Base-by-base conservation (phyloP, 2,113 vertebrate species). In the Romanogobio albipinnatus region DNA sequence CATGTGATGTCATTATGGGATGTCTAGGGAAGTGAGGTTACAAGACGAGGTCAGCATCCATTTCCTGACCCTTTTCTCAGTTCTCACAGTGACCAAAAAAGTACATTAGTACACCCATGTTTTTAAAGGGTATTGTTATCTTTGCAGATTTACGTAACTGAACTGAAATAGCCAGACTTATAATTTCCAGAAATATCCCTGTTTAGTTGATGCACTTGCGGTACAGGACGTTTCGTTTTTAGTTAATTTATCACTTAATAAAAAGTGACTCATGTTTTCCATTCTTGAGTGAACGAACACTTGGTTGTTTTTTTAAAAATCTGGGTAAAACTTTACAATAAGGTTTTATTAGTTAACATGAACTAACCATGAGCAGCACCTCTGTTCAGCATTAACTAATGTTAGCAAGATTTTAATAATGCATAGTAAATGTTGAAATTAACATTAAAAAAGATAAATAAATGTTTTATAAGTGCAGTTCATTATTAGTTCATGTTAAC, bases 1-100 rank as follows among this genome's bases (percentile, higher is more conserved):
- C 86, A 45, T 59, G 77, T 90, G 82, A 90, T 53, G 86, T 90
- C 87, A 86, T 82, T 43, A 24, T 68, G 26, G 45, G 86, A 83
- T 86, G 53, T 82, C 66, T 82, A 88, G 80, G 86, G 83, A 87
- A 89, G 82, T 61, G 43, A 71, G 51, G 78, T 51, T 13, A 81
- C 26, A 82, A 78, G n/a, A 47, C 19, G 73, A 85, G 39, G 36
- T 74, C 56, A 77, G 66, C 76, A 61, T 83, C 56, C 59, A 73
- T 86, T 87, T 89, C 81, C 76, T 85, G 73, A 45, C 29, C 70
- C 43, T 76, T 81, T 85, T 43, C 36, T 80, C 77, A 17, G 51
- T 64, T 80, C 59, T 74, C 3, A 17, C 53, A 82, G 78, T 64
- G 58, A 85, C 79, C 10, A 2, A 49, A 88, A 70, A 62, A 84